Conservation (phyloP, 2,888 invertebrate genomes). For the Cryptocephalus primarius region DNA sequence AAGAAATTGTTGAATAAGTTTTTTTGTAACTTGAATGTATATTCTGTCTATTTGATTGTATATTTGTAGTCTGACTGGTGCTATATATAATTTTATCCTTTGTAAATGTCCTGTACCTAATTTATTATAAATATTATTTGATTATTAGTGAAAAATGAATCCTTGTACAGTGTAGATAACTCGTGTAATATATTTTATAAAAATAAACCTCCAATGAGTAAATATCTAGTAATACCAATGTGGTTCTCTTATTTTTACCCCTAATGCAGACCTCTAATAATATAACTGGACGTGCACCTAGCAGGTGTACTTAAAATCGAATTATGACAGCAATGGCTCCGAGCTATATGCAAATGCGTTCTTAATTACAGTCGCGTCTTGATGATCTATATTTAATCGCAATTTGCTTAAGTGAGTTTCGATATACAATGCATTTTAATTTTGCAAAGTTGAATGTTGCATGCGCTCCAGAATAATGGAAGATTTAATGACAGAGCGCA, state of each 20-base stretch:
- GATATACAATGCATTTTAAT: not conserved
- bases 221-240: slow-evolving; percentile 29
- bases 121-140: slow-evolving; percentile 25
- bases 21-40: slow-evolving; percentile 27
- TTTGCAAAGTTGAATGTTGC: too few species aligned
- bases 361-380: too few species aligned
- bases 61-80: slow-evolving; percentile 39
- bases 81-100: slow-evolving; percentile 36
- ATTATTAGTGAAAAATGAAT: slow-evolving; percentile 26
- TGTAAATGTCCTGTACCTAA: slow-evolving; percentile 32
- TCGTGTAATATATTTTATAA: slow-evolving; percentile 42
- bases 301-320: too few species aligned
- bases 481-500: too few species aligned
- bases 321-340: too few species aligned
- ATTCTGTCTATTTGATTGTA: slow-evolving; percentile 26
- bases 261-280: not conserved
- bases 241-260: not conserved
- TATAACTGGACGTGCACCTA: too few species aligned
- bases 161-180: slow-evolving; percentile 41
- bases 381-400: not conserved
- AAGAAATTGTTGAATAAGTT: slow-evolving; percentile 15
- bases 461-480: too few species aligned
- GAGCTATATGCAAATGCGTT: too few species aligned
- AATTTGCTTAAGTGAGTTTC: not conserved
- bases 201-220: slow-evolving; percentile 34